These are phyloP conservation scores for Porites lobata DNA, from an alignment of 92 coral and sea anemone genomes.

Conservation along the genomic window DNA sequence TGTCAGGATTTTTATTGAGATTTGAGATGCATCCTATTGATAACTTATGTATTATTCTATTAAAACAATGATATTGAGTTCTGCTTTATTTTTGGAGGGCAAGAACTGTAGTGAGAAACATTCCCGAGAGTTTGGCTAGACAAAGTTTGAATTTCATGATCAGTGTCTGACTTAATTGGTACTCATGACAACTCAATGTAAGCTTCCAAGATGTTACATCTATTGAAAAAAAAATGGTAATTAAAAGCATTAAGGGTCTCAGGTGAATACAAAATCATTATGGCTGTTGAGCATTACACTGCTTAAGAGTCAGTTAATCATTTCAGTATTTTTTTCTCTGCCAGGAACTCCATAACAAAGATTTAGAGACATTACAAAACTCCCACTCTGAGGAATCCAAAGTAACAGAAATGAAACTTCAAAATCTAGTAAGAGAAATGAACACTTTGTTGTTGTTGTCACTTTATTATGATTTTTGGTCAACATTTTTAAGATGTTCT, in stretches of 20 bases:
- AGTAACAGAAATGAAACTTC: conserved; percentile 66
- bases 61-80: no score
- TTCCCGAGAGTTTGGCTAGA: no score
- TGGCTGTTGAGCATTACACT: not conserved
- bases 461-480: not conserved
- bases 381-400: conserved; percentile 74
- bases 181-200: no score
- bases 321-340: not conserved
- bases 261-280: no score
- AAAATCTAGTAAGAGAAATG: conserved; percentile 36
- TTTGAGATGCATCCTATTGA: no score
- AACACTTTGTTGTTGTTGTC: not conserved
- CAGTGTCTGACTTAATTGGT: no score
- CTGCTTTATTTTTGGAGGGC: no score
- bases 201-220: no score
- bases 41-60: no score
- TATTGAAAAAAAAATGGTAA: not conserved
- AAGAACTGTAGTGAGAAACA: no score
- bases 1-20: no score
- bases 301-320: not conserved
- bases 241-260: not conserved
- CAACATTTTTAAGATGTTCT: not conserved
- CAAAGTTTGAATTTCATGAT: no score
- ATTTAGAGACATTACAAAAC: conserved; percentile 60
- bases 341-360: conserved; percentile 65